Evolutionary conservation across 2,797 vertebrate genomes (phyloP), one percentile per base, ranked within the genome.

Genomic region (Thamnophis elegans): DNA sequence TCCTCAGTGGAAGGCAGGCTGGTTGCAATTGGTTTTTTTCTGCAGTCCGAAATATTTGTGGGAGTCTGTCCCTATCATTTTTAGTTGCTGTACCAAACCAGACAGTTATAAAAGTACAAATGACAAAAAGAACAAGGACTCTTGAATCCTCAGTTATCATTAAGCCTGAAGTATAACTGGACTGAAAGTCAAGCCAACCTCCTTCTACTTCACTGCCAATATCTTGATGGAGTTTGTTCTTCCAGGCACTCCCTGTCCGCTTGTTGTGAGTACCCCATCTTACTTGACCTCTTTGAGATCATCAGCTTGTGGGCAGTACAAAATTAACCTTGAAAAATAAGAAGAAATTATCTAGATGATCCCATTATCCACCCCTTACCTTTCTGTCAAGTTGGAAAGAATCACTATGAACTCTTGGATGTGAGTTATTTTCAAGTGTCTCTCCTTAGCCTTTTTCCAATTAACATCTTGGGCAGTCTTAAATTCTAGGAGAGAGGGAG

Each of bases 341-440:
- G 90, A 86, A 94, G 54, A 60, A 90, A 25, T 13, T 93, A 87
- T 5, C 78, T 22, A 59, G 36, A 53, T 55, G 36, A 53, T 55
- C 9, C 54, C 65, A 85, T 47, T 0, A 8, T 85, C n/a, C 0
- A 0, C 5, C 42, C 92, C 90, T 92, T 89, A 28, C 26, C 73
- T 85, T 94, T 94, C 96, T 97, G 95, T 86, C 94, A 95, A 8
- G 97, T 94, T 58, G 97, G 94, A 95, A 97, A 97, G 6, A 97
- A 90, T 91, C 93, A 97, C 36, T 68, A 68, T 14, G 16, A 68
- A 68, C 65, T 18, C 16, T 68, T 32, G 62, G n/a, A 18, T 58
- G 22, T 58, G n/a, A 88, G 88, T 32, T 36, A 88, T 20, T 88
- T 88, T 58, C 16, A 22, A 56, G 20, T 36, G 55, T 58, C 51